Percentiles rank a stretch among this genome's conserved stretches.
Evolutionary conservation across 1,140 invertebrate genomes (phyloP).

Genomic region (Luehdorfia chinensis): DNA sequence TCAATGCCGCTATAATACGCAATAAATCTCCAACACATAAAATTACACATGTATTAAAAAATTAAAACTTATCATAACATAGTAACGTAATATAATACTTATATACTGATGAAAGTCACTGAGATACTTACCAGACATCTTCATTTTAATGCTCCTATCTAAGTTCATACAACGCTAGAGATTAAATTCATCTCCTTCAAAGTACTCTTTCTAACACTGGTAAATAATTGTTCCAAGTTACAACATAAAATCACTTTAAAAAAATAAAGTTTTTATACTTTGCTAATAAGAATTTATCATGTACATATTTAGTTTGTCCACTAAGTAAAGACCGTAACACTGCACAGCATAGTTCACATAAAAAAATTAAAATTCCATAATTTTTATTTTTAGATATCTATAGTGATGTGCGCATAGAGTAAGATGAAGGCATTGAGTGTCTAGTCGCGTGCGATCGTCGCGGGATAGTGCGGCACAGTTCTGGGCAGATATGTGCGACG

Average conservation of each 20-base stretch:
- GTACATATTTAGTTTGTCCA: constrained; percentile 1
- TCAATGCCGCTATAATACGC: too few species aligned
- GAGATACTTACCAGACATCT: constrained; percentile 66
- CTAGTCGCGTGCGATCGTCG: too few species aligned
- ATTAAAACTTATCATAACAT: too few species aligned
- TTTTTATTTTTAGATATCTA: constrained; percentile 20
- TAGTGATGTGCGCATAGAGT: constrained; percentile 25
- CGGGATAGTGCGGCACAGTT: constrained; percentile 31
- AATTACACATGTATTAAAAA: too few species aligned
- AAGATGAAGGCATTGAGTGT: constrained; percentile 26
- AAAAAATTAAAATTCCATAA: constrained; percentile 19
- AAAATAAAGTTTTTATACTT: constrained; percentile 6
- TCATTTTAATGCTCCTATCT: constrained; percentile 55
- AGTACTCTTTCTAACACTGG: constrained; percentile 9
- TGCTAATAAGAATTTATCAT: constrained; percentile 19
- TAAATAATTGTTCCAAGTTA: constrained; percentile 6
- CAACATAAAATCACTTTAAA: constrained; percentile 13
- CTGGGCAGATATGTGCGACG: constrained; percentile 51
- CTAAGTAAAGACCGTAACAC: constrained; percentile 6
- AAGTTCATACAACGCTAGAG: constrained; percentile 39
- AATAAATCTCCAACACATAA: too few species aligned
- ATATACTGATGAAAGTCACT: too few species aligned
- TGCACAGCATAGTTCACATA: constrained; percentile 7
- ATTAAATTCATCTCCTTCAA: constrained; percentile 25
- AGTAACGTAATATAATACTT: background rate